Conservation (phyloP, 2,113 vertebrate species). For the Smithornis capensis region DNA sequence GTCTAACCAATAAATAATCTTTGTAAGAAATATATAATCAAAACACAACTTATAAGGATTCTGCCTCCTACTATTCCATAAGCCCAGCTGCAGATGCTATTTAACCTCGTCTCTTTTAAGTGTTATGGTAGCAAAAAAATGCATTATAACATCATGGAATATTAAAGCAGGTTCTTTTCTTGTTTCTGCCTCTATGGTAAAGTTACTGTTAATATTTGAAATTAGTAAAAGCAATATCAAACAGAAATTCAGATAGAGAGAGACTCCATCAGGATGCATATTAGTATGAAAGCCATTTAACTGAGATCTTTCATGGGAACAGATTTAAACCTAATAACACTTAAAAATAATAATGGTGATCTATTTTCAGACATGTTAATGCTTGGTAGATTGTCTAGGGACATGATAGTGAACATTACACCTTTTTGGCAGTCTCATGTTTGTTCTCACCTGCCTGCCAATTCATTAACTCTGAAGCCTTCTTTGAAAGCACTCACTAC, state of each 20-base stretch:
- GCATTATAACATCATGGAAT: not conserved
- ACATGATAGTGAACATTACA: not conserved
- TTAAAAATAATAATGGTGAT: not conserved
- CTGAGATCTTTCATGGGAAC: not conserved
- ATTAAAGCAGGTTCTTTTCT: not conserved
- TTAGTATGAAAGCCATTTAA: not conserved
- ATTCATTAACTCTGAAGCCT: not conserved
- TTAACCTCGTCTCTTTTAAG: not conserved
- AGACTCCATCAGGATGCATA: not conserved
- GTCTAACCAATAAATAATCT: not conserved
- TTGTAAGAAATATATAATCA: not conserved
- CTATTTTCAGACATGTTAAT: not conserved
- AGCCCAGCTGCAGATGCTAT: not conserved
- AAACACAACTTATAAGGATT: not conserved
- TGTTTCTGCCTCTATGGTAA: not conserved
- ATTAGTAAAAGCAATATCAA: not conserved
- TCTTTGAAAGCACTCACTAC: not conserved
- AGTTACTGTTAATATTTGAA: not conserved
- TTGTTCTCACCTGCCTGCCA: not conserved
- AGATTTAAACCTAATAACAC: not conserved
- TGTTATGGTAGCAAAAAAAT: not conserved
- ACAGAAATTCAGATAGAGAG: not conserved
- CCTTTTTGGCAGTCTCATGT: not conserved
- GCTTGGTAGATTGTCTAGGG: not conserved
- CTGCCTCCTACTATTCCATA: not conserved